Evolutionary conservation across 2,113 vertebrate species (phyloP).

Genomic region (Elgaria multicarinata): DNA sequence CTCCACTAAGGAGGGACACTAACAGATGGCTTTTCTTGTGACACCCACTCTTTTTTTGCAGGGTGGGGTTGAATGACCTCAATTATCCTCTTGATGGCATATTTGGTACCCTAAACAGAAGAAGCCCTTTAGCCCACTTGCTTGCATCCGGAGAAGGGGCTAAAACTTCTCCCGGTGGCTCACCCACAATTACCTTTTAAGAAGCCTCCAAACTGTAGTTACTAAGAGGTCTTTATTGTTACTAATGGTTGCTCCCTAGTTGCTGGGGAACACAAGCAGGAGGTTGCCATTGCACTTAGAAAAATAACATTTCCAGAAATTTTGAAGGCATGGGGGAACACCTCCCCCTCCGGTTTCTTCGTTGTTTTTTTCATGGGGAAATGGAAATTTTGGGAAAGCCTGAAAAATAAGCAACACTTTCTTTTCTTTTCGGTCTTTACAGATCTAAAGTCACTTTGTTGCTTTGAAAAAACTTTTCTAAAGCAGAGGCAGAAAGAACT

Average conservation of each 20-base stretch:
- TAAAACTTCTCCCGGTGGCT: background rate
- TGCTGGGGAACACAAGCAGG: too few species aligned
- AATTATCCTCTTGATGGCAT: background rate
- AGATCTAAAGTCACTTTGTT: too few species aligned
- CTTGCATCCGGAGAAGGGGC: conserved; percentile 8
- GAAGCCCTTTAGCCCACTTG: conserved; percentile 27
- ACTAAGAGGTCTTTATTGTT: background rate
- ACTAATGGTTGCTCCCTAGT: background rate
- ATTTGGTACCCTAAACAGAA: conserved; percentile 42
- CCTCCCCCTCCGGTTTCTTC: too few species aligned
- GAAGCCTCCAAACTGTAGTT: background rate
- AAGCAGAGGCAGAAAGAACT: too few species aligned
- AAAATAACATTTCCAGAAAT: too few species aligned
- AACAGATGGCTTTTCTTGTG: conserved; percentile 26
- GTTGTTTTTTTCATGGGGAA: too few species aligned
- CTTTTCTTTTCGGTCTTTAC: too few species aligned
- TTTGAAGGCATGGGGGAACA: too few species aligned
- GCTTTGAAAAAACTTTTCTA: too few species aligned
- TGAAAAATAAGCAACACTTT: too few species aligned
- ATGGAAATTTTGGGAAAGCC: too few species aligned
- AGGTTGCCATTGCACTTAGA: too few species aligned
- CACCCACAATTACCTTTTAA: background rate
- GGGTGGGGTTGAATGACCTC: background rate
- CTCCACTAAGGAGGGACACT: background rate
- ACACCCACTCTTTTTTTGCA: conserved; percentile 22